Base-by-base conservation (phyloP, 2,888 invertebrate species). In the Heliconius charithonia region DNA sequence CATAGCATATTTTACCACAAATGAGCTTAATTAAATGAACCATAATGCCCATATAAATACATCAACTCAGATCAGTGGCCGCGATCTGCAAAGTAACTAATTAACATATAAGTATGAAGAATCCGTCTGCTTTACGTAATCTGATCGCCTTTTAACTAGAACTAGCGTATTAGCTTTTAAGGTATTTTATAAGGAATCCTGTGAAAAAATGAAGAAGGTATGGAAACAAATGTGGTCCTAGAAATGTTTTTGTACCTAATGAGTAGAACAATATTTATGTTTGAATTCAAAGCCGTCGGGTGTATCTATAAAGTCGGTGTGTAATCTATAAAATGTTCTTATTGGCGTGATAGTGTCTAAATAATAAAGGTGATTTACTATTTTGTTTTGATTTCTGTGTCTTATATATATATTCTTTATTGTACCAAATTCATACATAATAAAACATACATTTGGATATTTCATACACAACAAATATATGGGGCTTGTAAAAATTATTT, bases 61-160 rank as follows among this genome's bases (percentile, higher is more conserved):
- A 65, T 77, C 70, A 70, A 71, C 75, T 75, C 27, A 71, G 78
- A 78, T 78, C 78, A 63, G 78, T 75, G 75, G 45, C 70, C 75
- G 70, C 59, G 62, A 63, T 70, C 70, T 75, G 70, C 51, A 63
- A 27, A 51, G 74, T 32, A 29, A 45, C 12, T 72, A 7, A 51
- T 75, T 78, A 69, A 78, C 78, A 78, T 78, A 41, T 78, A 41
- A 63, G 72, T 72, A 72, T 27, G 45, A 37, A 63, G 78, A 78
- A 67, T 74, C 72, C 32, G 22, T 72, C 25, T 56, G 32, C 32
- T 72, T 59, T 59, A 25, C 59, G 72, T 72, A 72, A 72, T 72
- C 72, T 59, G 72, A 72, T 72, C 59, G 72, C 59, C 59, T 72
- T 56, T 72, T n/a, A 59, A 59, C 32, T 72, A 37, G 13, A 72